phyloP scores from a whole-genome alignment of 2,113 vertebrate genomes.

The Alouatta palliata region DNA sequence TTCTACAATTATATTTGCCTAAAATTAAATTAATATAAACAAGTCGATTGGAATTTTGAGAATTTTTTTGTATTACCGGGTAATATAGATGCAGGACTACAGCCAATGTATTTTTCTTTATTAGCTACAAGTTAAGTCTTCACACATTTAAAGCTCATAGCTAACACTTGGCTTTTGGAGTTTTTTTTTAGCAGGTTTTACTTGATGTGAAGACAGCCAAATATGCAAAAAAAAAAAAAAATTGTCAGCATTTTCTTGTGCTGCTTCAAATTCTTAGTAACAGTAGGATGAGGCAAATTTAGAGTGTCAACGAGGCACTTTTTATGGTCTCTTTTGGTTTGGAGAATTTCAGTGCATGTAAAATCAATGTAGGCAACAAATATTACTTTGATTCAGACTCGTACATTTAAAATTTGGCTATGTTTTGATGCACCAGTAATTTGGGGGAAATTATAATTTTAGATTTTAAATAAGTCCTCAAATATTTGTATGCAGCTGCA shows the following conservation, averaged over 20 bases:
- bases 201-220: constrained; percentile 55
- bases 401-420: constrained; percentile 12
- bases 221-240: constrained; percentile 43
- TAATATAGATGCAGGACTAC: neutral
- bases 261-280: constrained; percentile 65
- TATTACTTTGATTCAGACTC: constrained; percentile 52
- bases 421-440: constrained; percentile 40
- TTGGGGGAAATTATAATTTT: neutral
- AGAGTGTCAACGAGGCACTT: constrained; percentile 63
- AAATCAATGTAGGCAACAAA: constrained; percentile 57
- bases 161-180: constrained; percentile 17
- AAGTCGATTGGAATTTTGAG: constrained; percentile 23
- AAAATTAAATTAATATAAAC: constrained; percentile 3
- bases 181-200: constrained; percentile 59
- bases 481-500: neutral
- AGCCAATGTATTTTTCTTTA: constrained; percentile 5
- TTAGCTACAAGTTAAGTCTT: constrained; percentile 17
- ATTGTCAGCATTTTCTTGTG: constrained; percentile 66
- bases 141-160: constrained; percentile 28
- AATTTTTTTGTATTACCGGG: neutral
- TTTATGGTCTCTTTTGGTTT: constrained; percentile 51
- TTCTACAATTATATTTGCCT: constrained; percentile 38
- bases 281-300: constrained; percentile 69
- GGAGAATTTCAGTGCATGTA: constrained; percentile 19
- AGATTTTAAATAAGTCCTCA: neutral